Percentiles rank a stretch among this genome's conserved stretches.
phyloP scores from a whole-genome alignment of 2,797 vertebrate genomes.

The Crax fasciolata region DNA sequence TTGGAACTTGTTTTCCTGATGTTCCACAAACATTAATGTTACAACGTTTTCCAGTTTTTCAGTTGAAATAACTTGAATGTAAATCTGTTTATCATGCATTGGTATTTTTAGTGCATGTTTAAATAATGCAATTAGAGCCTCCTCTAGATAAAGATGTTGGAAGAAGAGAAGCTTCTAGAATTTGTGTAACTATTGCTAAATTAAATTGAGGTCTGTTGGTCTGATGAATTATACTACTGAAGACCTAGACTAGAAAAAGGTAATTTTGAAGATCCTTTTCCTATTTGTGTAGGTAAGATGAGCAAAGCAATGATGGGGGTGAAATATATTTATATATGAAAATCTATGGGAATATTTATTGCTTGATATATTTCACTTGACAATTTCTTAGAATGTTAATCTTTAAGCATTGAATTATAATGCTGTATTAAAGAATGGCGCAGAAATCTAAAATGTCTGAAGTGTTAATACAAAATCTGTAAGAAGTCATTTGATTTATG shows the following conservation, averaged over 20 bases:
- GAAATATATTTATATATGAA: background rate
- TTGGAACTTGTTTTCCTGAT: background rate
- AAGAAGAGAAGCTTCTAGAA: background rate
- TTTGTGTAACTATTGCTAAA: background rate
- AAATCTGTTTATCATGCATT: background rate
- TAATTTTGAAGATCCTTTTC: background rate
- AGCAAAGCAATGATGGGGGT: background rate
- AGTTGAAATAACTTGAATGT: background rate
- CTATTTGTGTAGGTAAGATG: background rate
- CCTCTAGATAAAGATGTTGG: background rate
- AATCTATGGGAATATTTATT: background rate
- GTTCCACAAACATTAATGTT: background rate
- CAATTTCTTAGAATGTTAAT: background rate
- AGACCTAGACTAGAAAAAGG: background rate
- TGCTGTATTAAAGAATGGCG: background rate
- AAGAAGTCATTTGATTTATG: background rate
- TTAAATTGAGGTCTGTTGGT: background rate
- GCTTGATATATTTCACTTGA: background rate
- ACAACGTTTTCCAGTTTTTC: background rate
- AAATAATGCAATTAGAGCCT: background rate
- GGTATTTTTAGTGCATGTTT: background rate
- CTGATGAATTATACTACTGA: background rate
- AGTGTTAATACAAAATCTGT: background rate
- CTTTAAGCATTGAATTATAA: background rate
- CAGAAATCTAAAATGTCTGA: conserved; percentile 43